These are phyloP conservation scores for Drosophila austrosaltans DNA, from an alignment of 2,888 invertebrate species.

Conservation along the genomic window DNA sequence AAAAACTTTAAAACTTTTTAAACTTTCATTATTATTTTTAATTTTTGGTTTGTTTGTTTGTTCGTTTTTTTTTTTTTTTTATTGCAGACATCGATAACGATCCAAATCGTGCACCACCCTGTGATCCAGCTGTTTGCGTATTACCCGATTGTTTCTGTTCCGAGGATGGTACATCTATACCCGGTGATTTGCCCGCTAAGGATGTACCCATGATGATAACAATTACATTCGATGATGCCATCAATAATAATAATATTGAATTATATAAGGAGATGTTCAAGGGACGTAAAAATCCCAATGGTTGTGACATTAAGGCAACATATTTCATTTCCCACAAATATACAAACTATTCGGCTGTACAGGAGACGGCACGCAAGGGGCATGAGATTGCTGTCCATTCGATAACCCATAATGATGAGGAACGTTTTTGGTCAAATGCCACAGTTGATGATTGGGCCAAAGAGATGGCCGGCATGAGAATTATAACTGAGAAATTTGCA, in stretches of 20 bases:
- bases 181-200: slow-evolving; percentile 91
- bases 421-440: slow-evolving; percentile 96
- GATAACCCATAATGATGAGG: slow-evolving; percentile 96
- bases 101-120: slow-evolving; percentile 95
- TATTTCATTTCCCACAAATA: slow-evolving; percentile 97
- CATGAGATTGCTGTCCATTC: slow-evolving; percentile 97
- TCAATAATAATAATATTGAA: slow-evolving; percentile 97
- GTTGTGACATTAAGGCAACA: slow-evolving; percentile 95
- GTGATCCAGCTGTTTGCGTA: slow-evolving; percentile 93
- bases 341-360: slow-evolving; percentile 96
- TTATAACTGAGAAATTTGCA: slow-evolving; percentile 94
- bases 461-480: slow-evolving; percentile 97
- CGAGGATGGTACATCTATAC: slow-evolving; percentile 94
- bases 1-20: slow-evolving; percentile 45
- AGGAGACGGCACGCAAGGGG: slow-evolving; percentile 94
- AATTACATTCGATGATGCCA: slow-evolving; percentile 96
- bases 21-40: slow-evolving; percentile 31
- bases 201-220: slow-evolving; percentile 97
- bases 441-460: slow-evolving; percentile 96
- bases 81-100: slow-evolving; percentile 93
- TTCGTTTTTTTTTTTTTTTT: background rate
- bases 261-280: slow-evolving; percentile 96
- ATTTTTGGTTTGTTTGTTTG: no score
- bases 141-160: slow-evolving; percentile 97
- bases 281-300: slow-evolving; percentile 95